Evolutionary conservation across 2,797 vertebrate species (phyloP).

Genomic region (Gadopsis bispinosus): DNA sequence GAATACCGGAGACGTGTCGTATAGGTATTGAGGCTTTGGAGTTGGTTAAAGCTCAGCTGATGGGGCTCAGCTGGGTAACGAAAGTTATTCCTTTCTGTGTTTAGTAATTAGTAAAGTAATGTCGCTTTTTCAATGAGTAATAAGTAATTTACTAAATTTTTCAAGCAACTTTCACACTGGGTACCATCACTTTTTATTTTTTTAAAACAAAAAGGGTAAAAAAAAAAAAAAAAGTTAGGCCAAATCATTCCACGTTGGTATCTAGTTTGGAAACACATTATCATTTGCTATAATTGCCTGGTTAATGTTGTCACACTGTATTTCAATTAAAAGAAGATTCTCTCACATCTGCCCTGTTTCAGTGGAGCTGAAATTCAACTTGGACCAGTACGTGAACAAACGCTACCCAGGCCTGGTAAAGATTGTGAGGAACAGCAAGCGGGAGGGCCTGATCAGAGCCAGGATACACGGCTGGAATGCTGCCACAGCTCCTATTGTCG

Average conservation of each 20-base stretch:
- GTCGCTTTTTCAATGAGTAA: too few species aligned
- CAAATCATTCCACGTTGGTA: neutral
- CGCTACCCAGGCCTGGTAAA: conserved; percentile 96
- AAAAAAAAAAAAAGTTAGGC: neutral
- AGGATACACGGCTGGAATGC: conserved; percentile 97
- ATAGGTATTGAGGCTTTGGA: neutral
- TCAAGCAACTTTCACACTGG: too few species aligned
- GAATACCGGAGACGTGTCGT: neutral
- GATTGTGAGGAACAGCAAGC: conserved; percentile 93
- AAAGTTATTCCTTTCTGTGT: too few species aligned
- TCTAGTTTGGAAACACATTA: conserved; percentile 12
- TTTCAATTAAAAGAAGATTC: conserved; percentile 14
- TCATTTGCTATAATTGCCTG: conserved; percentile 20
- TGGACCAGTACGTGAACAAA: conserved; percentile 96
- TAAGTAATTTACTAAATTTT: neutral
- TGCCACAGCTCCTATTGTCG: conserved; percentile 91
- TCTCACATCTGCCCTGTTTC: conserved; percentile 55
- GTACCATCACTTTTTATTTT: neutral
- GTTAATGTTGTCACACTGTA: conserved; percentile 15
- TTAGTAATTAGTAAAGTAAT: too few species aligned
- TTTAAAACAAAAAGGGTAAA: neutral
- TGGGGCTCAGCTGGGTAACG: too few species aligned
- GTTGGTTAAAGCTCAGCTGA: neutral
- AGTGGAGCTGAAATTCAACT: conserved; percentile 96
- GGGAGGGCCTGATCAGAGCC: conserved; percentile 96